Conservation (phyloP, 2,888 invertebrate genomes). For the Antheraea yamamai region DNA sequence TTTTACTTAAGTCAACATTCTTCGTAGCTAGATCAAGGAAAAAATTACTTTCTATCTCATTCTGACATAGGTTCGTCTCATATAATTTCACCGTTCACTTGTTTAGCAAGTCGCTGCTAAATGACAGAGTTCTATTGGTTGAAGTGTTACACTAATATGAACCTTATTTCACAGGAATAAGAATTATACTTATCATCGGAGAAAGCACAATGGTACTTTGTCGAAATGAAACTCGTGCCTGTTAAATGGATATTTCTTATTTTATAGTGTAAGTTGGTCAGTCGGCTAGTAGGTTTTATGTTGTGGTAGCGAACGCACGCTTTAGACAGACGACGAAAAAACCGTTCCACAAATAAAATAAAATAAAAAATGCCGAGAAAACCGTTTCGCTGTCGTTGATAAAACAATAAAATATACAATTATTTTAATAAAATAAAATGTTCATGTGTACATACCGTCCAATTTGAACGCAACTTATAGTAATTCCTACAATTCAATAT, state of each 20-base stretch:
- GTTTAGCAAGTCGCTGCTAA: constrained; percentile 70
- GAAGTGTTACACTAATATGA: neutral
- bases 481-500: constrained; percentile 38
- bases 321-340: constrained; percentile 32
- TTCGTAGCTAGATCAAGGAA: constrained; percentile 51
- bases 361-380: constrained; percentile 63
- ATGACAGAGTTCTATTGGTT: constrained; percentile 52
- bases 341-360: constrained; percentile 32
- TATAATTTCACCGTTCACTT: constrained; percentile 82
- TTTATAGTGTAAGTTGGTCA: constrained; percentile 80
- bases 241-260: constrained; percentile 81
- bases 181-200: constrained; percentile 23
- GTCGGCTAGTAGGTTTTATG: constrained; percentile 76
- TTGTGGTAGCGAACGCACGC: constrained; percentile 58
- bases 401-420: constrained; percentile 29
- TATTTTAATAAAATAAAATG: constrained; percentile 47
- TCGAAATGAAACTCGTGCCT: constrained; percentile 40
- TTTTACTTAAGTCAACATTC: constrained; percentile 38
- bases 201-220: constrained; percentile 53
- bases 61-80: constrained; percentile 64
- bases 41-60: constrained; percentile 63
- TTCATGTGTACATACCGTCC: constrained; percentile 41
- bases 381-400: constrained; percentile 52
- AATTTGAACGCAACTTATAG: constrained; percentile 36
- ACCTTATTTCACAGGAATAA: neutral